Evolutionary conservation across 2,113 vertebrate genomes (phyloP).

Genomic region (Etheostoma cragini): DNA sequence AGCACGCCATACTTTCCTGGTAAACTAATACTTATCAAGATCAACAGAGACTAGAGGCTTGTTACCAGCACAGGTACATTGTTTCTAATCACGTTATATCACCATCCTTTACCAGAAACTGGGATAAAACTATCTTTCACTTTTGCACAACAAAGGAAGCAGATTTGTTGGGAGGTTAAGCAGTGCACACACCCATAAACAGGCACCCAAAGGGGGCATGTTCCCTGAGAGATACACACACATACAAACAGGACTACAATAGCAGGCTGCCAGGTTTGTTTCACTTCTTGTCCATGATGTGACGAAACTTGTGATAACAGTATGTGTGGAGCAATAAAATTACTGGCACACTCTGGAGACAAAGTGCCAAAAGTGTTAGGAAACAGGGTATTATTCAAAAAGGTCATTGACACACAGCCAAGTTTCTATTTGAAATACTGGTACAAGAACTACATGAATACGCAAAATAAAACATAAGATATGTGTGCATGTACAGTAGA

Average conservation of each 20-base stretch:
- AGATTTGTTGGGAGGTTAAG: conserved; percentile 34
- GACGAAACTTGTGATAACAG: conserved; percentile 43
- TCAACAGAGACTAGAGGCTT: conserved; percentile 25
- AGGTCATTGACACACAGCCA: conserved; percentile 30
- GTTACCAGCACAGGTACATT: conserved; percentile 36
- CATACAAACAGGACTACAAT: conserved; percentile 24
- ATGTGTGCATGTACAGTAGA: neutral
- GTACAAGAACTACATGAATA: neutral
- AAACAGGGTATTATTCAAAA: conserved; percentile 55
- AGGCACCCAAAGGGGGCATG: conserved; percentile 11
- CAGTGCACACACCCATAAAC: neutral
- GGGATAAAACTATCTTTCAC: conserved; percentile 44
- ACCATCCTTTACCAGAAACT: conserved; percentile 56
- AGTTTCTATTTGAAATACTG: conserved; percentile 19
- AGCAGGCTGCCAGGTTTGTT: conserved; percentile 39
- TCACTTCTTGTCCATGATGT: conserved; percentile 32
- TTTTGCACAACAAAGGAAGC: conserved; percentile 40
- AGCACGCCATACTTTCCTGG: conserved; percentile 39
- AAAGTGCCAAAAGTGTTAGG: conserved; percentile 43
- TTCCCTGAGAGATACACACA: conserved; percentile 29
- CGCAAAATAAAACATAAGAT: neutral
- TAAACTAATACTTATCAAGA: conserved; percentile 64
- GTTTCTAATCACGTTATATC: conserved; percentile 38
- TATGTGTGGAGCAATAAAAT: conserved; percentile 64
- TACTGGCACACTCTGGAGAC: conserved; percentile 21